Conservation (phyloP, 2,113 vertebrate species). For the Grus americana region DNA sequence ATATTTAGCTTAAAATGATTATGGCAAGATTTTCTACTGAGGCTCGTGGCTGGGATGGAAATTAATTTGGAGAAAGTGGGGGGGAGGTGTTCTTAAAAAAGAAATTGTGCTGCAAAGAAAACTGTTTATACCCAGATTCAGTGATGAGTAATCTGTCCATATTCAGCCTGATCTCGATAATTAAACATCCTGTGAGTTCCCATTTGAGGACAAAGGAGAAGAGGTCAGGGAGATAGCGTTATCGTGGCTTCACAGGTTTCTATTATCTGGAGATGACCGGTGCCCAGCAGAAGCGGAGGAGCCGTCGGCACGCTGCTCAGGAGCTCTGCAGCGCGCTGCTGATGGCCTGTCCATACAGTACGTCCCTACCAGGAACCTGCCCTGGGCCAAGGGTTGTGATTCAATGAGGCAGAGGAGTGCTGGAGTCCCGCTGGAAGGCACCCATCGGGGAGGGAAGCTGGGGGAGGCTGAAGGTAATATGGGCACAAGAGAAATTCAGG, state of each 20-base stretch:
- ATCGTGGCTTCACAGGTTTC: not conserved
- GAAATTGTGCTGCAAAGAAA: not conserved
- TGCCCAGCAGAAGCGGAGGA: not conserved
- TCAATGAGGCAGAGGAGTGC: not conserved
- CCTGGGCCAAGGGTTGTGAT: not conserved
- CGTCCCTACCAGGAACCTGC: not conserved
- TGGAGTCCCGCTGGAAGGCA: not conserved
- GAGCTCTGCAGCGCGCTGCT: not conserved
- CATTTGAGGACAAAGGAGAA: not conserved
- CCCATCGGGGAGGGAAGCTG: rapidly evolving
- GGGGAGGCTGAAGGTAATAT: not conserved
- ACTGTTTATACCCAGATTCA: not conserved
- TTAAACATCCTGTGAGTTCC: not conserved
- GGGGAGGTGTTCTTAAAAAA: not conserved
- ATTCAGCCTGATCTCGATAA: not conserved
- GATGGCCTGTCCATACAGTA: rapidly evolving
- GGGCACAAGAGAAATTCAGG: not conserved
- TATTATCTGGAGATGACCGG: not conserved
- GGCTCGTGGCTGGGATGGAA: not conserved
- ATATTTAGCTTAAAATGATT: constrained; percentile 48
- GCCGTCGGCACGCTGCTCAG: not conserved
- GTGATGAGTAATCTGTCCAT: not conserved
- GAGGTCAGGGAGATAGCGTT: not conserved
- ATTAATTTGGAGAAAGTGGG: not conserved
- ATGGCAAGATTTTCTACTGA: constrained; percentile 19